Evolutionary conservation across 2,888 invertebrate genomes (phyloP).

Genomic region (Heliothis peltigera): DNA sequence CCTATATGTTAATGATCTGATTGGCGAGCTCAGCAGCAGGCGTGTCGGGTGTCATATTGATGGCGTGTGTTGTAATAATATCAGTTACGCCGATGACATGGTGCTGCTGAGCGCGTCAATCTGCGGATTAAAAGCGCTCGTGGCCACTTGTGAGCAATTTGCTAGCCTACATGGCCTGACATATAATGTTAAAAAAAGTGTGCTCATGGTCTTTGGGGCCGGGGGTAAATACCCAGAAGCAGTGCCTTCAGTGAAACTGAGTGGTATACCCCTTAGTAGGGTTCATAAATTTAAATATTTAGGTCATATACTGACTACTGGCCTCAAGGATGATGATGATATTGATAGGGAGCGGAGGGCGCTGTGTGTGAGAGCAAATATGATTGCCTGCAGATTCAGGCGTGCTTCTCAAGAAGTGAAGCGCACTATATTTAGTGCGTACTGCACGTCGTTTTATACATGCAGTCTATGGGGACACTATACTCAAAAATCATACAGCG

Average conservation of each 20-base stretch:
- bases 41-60: slow-evolving; percentile 2
- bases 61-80: neutral
- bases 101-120: slow-evolving; percentile 1
- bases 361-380: neutral
- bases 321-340: no score
- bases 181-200: no score
- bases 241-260: no score
- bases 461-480: neutral
- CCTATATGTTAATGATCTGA: neutral
- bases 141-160: no score
- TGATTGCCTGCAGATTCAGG: neutral
- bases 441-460: neutral
- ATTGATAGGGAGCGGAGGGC: no score
- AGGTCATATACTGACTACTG: no score
- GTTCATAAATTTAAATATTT: no score
- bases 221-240: no score
- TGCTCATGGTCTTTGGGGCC: no score
- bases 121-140: no score
- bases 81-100: neutral
- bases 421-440: neutral
- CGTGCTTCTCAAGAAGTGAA: neutral
- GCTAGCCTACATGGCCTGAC: no score
- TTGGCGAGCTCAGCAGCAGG: slow-evolving; percentile 8
- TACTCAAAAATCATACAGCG: slow-evolving; percentile 1
- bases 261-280: no score